Percentiles rank a stretch among this genome's conserved stretches.
Conservation (phyloP, 1,140 invertebrate genomes). For the Macrocentrus cingulum region DNA sequence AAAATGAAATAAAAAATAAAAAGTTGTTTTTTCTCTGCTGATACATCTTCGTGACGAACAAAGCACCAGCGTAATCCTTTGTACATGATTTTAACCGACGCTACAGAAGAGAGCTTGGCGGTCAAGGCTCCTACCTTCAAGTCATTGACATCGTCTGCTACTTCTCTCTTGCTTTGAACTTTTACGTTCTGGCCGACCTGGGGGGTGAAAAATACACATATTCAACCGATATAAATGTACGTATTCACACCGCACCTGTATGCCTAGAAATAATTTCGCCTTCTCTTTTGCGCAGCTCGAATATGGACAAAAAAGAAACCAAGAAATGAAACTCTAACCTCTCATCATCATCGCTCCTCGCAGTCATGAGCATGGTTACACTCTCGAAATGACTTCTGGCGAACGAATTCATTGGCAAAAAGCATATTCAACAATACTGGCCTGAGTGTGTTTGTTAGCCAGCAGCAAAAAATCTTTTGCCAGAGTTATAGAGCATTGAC, state of each 20-base stretch:
- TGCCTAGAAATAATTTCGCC: background rate
- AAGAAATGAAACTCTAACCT: too few species aligned
- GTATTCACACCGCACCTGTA: background rate
- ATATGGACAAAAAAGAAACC: background rate
- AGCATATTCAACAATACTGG: background rate
- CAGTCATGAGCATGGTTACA: background rate
- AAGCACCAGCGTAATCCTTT: slow-evolving; percentile 8
- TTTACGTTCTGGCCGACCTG: background rate
- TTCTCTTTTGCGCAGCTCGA: background rate
- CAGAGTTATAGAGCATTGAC: slow-evolving; percentile 13
- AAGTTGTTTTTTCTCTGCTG: background rate
- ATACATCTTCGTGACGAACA: slow-evolving; percentile 2
- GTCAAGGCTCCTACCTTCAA: slow-evolving; percentile 42
- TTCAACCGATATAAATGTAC: background rate
- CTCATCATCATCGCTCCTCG: too few species aligned
- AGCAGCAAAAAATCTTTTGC: background rate
- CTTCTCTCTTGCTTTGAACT: slow-evolving; percentile 5
- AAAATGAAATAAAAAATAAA: background rate
- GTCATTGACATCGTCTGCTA: slow-evolving; percentile 44
- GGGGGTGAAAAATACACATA: too few species aligned
- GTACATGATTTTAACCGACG: slow-evolving; percentile 2
- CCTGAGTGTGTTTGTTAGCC: background rate
- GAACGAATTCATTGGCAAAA: slow-evolving; percentile 2
- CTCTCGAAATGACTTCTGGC: slow-evolving; percentile 10
- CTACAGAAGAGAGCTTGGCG: slow-evolving; percentile 39